Evolutionary conservation across 2,888 invertebrate genomes (phyloP).

Genomic region (Cryptus viduatorius): DNA sequence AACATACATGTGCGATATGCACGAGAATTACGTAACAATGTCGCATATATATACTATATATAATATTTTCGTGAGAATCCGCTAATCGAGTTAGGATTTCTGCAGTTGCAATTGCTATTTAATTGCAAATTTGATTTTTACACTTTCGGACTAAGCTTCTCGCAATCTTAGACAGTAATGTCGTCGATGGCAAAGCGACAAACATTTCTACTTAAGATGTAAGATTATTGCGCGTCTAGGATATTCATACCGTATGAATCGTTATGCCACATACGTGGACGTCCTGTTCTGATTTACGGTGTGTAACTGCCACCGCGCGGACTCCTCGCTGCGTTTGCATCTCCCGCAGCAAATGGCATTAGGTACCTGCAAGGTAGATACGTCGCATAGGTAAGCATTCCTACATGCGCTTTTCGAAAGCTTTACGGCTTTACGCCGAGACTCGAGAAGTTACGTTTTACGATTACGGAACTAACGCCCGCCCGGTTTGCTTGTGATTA

Average conservation of each 20-base stretch:
- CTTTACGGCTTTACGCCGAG: slow-evolving; percentile 47
- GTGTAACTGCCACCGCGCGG: slow-evolving; percentile 65
- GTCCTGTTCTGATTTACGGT: slow-evolving; percentile 65
- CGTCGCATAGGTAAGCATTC: slow-evolving; percentile 11
- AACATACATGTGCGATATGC: background rate
- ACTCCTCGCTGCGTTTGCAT: slow-evolving; percentile 43
- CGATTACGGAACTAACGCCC: slow-evolving; percentile 81
- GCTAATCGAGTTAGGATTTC: background rate
- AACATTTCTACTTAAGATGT: slow-evolving; percentile 61
- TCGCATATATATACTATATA: background rate
- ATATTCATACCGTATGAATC: slow-evolving; percentile 57
- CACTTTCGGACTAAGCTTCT: background rate
- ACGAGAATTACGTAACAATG: too few species aligned
- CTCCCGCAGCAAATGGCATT: slow-evolving; percentile 25
- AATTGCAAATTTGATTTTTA: background rate
- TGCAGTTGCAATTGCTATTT: background rate
- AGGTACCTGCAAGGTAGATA: slow-evolving; percentile 2
- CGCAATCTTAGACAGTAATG: background rate
- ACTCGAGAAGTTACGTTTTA: slow-evolving; percentile 74
- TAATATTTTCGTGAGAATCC: background rate
- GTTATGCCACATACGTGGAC: slow-evolving; percentile 58
- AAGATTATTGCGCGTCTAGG: slow-evolving; percentile 58
- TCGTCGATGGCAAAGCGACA: slow-evolving; percentile 48
- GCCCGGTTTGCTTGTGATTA: slow-evolving; percentile 68
- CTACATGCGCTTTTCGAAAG: slow-evolving; percentile 42